Evolutionary conservation across 2,888 invertebrate genomes (phyloP).

Genomic region (Patella pellucida): DNA sequence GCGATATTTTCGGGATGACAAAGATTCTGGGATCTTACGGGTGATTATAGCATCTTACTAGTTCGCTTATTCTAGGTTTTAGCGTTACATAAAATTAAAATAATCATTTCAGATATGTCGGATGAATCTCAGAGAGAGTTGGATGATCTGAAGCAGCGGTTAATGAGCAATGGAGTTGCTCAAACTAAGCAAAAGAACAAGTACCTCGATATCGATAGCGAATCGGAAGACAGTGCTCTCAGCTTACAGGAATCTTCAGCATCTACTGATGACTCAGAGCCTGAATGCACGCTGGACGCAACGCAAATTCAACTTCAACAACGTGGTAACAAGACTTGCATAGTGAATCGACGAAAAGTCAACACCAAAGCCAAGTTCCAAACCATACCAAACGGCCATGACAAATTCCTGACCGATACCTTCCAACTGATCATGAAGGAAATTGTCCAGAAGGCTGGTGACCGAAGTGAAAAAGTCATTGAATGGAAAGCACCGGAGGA

Average conservation of each 20-base stretch:
- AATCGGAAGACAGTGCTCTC: conserved; percentile 7
- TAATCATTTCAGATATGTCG: too few species aligned
- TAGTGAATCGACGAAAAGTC: background rate
- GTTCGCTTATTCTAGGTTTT: too few species aligned
- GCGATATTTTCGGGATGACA: too few species aligned
- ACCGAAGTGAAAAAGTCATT: conserved; percentile 16
- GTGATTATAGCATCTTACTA: too few species aligned
- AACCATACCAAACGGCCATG: conserved; percentile 15
- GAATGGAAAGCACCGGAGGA: conserved; percentile 20
- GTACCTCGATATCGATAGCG: background rate
- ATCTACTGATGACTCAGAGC: background rate
- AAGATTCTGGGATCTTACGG: too few species aligned
- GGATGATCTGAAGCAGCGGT: too few species aligned
- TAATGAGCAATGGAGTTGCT: too few species aligned
- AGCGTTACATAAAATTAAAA: too few species aligned
- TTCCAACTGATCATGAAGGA: conserved; percentile 25
- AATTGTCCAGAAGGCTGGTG: conserved; percentile 18
- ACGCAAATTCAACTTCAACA: background rate
- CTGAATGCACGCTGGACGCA: background rate
- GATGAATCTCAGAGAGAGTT: too few species aligned
- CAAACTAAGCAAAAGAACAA: too few species aligned
- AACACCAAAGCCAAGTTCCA: conserved; percentile 2
- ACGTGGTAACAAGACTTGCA: background rate
- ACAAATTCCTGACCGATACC: conserved; percentile 16
- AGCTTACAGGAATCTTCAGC: background rate